Base-by-base conservation (phyloP, 2,113 vertebrate genomes). In the Pitta sordida region DNA sequence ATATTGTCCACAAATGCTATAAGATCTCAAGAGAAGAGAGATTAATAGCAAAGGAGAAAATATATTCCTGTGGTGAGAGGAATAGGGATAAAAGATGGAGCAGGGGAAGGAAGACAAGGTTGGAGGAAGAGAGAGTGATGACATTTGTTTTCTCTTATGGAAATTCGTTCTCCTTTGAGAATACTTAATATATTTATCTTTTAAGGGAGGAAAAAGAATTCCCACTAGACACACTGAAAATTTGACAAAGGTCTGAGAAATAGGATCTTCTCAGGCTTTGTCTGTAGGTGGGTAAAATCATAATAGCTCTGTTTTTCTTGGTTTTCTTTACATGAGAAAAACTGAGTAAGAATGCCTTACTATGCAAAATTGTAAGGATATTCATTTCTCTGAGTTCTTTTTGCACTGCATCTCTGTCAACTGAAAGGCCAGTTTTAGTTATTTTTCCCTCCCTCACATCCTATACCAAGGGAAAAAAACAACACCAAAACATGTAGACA, bases 271-370 rank as follows among this genome's bases (percentile, higher is more conserved):
- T 97, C 97, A 98, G 93, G 97, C 96, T 96, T 96, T 91, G 83
- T 97, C 96, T 86, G 96, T 98, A 96, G 95, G 96, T 97, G 88
- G 96, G 94, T 94, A 97, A 96, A 97, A 86, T 92, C 94, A 95
- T 87, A 93, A 95, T 89, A 96, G 91, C 88, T 97, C 64, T 96
- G 95, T 97, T 98, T 97, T 97, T 97, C 94, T 97, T 97, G 96
- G 96, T 95, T 97, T 98, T 96, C 97, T 97, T 98, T 97, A 94
- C 95, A 97, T 97, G 97, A 97, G 97, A 96, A 96, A 97, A 95
- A 88, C 75, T 89, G 73, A 90, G 67, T 83, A 94, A 92, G 93
- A 96, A 97, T 96, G 95, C 89, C 92, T 96, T 92, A 96, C 93
- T 93, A 41, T 97, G 94, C 95, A 97, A 86, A 97, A 94, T 91